Evolutionary conservation across 2,888 invertebrate genomes (phyloP), one percentile per base, ranked within the genome.

Genomic region (Cheilosia impressa): DNA sequence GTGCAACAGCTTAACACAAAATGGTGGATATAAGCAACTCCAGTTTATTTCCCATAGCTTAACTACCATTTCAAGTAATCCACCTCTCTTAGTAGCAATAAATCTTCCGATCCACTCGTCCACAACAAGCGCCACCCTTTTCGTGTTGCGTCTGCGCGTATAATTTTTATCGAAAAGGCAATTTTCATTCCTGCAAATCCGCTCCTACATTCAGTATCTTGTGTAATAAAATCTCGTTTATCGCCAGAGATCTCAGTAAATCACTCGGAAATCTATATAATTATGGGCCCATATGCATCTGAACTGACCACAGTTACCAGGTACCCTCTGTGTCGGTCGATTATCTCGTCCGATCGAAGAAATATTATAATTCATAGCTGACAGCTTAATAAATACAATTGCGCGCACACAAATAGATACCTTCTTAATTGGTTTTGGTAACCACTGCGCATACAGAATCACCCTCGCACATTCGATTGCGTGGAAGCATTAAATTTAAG

Each of bases 341-440:
- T 72, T 66, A 73, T 63, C 62, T 72, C 57, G 15, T 47, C 66
- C 31, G 60, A 78, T 60, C 47, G 77, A 38, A 41, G 78, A 79
- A 71, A 75, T 79, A 75, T 84, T 84, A 84, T 75, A 84, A 84
- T 79, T 84, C 79, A 84, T 79, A 27, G 73, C 41, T 84, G 83
- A 79, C 84, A 84, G 84, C 79, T 84, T 79, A 79, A 84, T 84
- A 84, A 84, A 84, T 84, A 84, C 75, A 84, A 75, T 79, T 60
- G 79, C 50, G 57, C 68, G 13, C 60, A 72, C 66, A 73, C 57
- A 75, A 63, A 75, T 47, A 41, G 45, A 69, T 65, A 75, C 60
- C 75, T 66, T 79, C 65, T 84, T 84, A 84, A 79, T 84, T 84
- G 79, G 68, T 84, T 79, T 83, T 58, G 41, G 43, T 38, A 43